phyloP scores from a whole-genome alignment of 2,113 vertebrate species.

The Rhinichthys klamathensis region DNA sequence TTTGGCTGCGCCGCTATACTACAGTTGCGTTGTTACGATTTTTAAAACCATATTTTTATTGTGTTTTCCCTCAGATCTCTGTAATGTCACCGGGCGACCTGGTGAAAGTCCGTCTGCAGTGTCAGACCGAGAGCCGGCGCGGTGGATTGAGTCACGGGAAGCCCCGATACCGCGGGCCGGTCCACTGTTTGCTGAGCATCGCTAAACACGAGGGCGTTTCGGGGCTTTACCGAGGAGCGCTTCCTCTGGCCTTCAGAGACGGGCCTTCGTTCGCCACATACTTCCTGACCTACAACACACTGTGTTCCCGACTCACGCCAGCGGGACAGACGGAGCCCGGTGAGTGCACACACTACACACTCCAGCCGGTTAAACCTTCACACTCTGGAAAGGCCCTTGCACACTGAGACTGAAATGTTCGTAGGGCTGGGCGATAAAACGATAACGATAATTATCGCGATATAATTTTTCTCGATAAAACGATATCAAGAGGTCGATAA shows the following conservation, averaged over 20 bases:
- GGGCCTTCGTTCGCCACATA: conserved; percentile 82
- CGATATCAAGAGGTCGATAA: no score
- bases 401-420: no score
- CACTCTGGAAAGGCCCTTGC: no score
- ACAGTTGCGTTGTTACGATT: no score
- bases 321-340: conserved; percentile 61
- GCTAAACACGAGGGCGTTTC: conserved; percentile 79
- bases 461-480: no score
- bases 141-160: conserved; percentile 44
- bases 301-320: conserved; percentile 79
- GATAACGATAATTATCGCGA: no score
- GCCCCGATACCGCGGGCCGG: conserved; percentile 79
- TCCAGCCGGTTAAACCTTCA: no score
- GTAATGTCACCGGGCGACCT: conserved; percentile 83
- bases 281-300: conserved; percentile 81
- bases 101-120: conserved; percentile 89
- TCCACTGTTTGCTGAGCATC: conserved; percentile 83
- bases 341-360: conserved; percentile 65
- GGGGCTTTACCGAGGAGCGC: conserved; percentile 84
- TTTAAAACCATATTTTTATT: no score
- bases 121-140: conserved; percentile 69
- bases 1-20: no score
- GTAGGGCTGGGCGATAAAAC: no score
- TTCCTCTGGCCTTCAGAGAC: conserved; percentile 80
- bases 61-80: conserved; percentile 72